A percentile compares a stretch with the other conserved stretches of the same genome.
Conservation (phyloP, 2,797 vertebrate species). For the Valencia hispanica region DNA sequence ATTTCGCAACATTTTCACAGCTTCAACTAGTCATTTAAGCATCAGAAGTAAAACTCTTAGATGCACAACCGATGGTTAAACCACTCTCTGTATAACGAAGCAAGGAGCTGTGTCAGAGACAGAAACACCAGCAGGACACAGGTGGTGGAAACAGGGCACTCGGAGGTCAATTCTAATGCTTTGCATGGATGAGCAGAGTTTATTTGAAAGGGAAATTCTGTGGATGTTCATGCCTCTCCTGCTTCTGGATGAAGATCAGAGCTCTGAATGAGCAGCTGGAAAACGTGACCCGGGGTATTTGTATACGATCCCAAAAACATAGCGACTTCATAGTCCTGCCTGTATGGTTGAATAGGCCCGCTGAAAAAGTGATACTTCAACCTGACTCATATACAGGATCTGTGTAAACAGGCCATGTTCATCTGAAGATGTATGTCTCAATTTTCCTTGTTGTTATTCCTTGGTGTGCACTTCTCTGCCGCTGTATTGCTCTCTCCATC, state of each 20-base stretch:
- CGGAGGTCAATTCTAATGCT: not conserved
- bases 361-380: not conserved
- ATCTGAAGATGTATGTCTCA: not conserved
- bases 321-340: not conserved
- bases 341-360: not conserved
- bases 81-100: not conserved
- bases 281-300: not conserved
- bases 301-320: not conserved
- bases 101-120: not conserved
- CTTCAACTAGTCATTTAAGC: not conserved
- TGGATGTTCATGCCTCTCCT: not conserved
- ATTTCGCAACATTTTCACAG: not conserved
- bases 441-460: conserved; percentile 18
- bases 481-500: conserved; percentile 20
- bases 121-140: not conserved
- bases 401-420: not conserved
- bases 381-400: not conserved
- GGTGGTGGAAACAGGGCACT: conserved; percentile 1
- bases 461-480: conserved; percentile 23
- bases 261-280: not conserved
- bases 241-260: conserved; percentile 6
- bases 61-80: not conserved
- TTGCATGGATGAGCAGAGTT: conserved; percentile 8
- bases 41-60: not conserved
- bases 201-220: conserved; percentile 48